Percentiles rank a stretch among this genome's conserved stretches.
phyloP scores from a whole-genome alignment of 1,140 invertebrate genomes.

The Drosophila triauraria region DNA sequence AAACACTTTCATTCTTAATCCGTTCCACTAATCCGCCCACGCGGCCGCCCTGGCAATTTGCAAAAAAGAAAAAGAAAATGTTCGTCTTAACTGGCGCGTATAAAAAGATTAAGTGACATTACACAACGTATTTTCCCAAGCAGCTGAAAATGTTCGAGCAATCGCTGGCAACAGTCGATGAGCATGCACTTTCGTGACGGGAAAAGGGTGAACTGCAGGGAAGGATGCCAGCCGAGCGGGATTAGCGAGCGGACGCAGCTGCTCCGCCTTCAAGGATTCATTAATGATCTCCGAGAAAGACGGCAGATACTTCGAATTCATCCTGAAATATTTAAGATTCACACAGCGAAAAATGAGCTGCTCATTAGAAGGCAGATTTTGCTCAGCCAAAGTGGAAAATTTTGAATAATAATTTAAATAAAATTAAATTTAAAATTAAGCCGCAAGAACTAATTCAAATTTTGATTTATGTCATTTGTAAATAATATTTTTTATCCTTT shows the following conservation, averaged over 20 bases:
- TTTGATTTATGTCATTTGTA: background rate
- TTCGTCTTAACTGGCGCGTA: conserved; percentile 32
- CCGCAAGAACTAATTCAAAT: rapidly evolving
- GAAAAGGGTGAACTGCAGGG: conserved; percentile 38
- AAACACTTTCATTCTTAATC: conserved; percentile 82
- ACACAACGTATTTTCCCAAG: conserved; percentile 75
- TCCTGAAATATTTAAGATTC: background rate
- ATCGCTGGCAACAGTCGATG: conserved; percentile 11
- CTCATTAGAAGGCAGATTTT: background rate
- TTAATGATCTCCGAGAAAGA: conserved; percentile 36
- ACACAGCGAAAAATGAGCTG: background rate
- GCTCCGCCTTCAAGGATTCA: conserved; percentile 32
- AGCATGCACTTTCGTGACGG: conserved; percentile 32
- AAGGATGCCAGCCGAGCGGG: conserved; percentile 16
- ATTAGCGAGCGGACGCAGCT: conserved; percentile 33
- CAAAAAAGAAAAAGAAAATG: conserved; percentile 38
- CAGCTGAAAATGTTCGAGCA: conserved; percentile 54
- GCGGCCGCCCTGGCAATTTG: conserved; percentile 21
- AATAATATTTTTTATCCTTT: background rate
- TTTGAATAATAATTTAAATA: background rate
- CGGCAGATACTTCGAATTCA: background rate
- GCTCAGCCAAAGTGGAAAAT: background rate
- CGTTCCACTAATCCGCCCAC: conserved; percentile 66
- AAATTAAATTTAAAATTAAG: background rate
- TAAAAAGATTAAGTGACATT: conserved; percentile 75